Percentiles rank a stretch among this genome's conserved stretches.
Conservation (phyloP, 1,140 invertebrate genomes). For the Luehdorfia chinensis region DNA sequence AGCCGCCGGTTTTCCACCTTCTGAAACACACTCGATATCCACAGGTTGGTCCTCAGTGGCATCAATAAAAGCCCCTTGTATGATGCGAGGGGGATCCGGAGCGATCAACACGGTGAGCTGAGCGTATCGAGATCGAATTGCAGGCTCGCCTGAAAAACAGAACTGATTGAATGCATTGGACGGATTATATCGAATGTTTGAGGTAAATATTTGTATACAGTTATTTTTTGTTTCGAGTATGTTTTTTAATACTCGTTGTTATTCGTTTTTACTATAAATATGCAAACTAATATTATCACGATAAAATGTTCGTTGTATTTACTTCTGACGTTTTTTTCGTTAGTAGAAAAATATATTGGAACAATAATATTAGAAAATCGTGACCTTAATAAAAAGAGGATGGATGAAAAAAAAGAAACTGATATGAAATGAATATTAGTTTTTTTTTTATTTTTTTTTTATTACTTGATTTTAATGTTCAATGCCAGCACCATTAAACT, state of each 20-base stretch:
- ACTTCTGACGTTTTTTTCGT: too few species aligned
- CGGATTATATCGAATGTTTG: not conserved
- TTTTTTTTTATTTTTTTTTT: too few species aligned
- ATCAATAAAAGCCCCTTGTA: conserved; percentile 87
- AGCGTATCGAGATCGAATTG: conserved; percentile 89
- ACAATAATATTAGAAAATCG: too few species aligned
- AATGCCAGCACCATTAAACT: too few species aligned
- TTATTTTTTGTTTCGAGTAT: not conserved
- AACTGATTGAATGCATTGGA: conserved; percentile 9
- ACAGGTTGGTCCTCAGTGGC: conserved; percentile 92
- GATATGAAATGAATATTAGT: too few species aligned
- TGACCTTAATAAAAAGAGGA: too few species aligned
- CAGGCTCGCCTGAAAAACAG: conserved; percentile 78
- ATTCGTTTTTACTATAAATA: not conserved
- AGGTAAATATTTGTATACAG: not conserved
- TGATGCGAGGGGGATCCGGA: conserved; percentile 90
- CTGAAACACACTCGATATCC: conserved; percentile 92
- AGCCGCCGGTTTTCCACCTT: conserved; percentile 94
- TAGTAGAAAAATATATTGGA: too few species aligned
- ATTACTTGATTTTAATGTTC: too few species aligned
- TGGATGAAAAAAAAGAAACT: too few species aligned
- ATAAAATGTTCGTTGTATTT: too few species aligned
- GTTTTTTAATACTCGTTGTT: not conserved
- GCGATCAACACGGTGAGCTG: conserved; percentile 90
- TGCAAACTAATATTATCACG: too few species aligned